phyloP scores from a whole-genome alignment of 23 tunicate genomes.

The Pegea sp. region DNA sequence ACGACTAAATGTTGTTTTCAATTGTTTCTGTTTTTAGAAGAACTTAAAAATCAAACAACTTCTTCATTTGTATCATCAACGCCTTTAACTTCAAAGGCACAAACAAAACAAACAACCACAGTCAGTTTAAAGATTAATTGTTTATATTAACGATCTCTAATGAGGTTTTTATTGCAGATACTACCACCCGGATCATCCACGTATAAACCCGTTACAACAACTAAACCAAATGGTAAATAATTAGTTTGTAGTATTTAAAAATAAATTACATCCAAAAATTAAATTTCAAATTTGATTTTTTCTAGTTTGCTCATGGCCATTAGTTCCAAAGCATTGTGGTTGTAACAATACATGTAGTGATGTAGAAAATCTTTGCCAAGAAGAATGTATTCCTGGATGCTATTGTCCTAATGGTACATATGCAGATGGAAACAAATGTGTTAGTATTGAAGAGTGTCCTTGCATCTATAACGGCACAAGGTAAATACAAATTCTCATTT shows the following conservation, averaged over 20 bases:
- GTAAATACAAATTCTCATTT: constrained; percentile 7
- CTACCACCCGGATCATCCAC: constrained; percentile 1
- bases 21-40: no score
- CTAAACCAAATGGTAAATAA: constrained; percentile 14
- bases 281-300: no score
- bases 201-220: constrained; percentile 1
- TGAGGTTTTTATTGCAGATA: no score
- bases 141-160: no score
- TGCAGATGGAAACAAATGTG: constrained; percentile 52
- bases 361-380: constrained; percentile 3
- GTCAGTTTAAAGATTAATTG: no score
- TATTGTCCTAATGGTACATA: constrained; percentile 57
- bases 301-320: constrained; percentile 43
- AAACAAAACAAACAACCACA: no score
- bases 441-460: constrained; percentile 28
- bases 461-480: constrained; percentile 29
- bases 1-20: neutral
- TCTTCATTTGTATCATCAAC: no score
- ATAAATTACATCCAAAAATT: neutral
- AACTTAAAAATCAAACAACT: no score
- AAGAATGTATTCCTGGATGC: constrained; percentile 50
- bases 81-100: no score
- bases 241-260: neutral
- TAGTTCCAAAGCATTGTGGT: constrained; percentile 54
- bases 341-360: constrained; percentile 53